These are phyloP conservation scores for Pasiphila rectangulata DNA, from an alignment of 2,888 invertebrate genomes.

Conservation along the genomic window DNA sequence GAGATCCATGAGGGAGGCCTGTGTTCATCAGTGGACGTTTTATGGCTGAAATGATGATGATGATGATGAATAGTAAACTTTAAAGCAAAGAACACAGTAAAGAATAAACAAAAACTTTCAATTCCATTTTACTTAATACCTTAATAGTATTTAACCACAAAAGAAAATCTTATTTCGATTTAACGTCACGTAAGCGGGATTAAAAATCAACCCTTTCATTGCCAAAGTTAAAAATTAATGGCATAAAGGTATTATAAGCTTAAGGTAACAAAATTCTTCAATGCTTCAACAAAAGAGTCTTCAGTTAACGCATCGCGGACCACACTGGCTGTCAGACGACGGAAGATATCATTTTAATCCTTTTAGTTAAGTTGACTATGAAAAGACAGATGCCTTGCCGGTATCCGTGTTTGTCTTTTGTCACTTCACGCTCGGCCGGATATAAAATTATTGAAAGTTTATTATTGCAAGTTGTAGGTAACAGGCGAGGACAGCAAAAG, in stretches of 20 bases:
- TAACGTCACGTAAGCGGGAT: conserved; percentile 67
- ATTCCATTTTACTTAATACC: background rate
- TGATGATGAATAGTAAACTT: too few relatives aligned
- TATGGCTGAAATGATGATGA: too few relatives aligned
- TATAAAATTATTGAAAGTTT: conserved; percentile 49
- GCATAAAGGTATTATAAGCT: conserved; percentile 79
- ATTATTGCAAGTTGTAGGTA: conserved; percentile 42
- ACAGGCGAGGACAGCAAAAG: conserved; percentile 10
- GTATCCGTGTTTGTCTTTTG: conserved; percentile 70
- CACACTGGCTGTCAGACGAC: conserved; percentile 77
- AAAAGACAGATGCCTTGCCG: conserved; percentile 74
- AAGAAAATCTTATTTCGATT: conserved; percentile 53
- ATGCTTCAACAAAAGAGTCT: conserved; percentile 65
- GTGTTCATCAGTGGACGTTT: too few relatives aligned
- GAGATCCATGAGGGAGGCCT: too few relatives aligned
- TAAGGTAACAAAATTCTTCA: conserved; percentile 73
- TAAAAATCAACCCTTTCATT: conserved; percentile 74
- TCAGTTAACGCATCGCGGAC: conserved; percentile 74
- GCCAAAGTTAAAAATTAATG: conserved; percentile 77
- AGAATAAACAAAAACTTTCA: conserved; percentile 2
- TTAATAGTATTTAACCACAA: too few relatives aligned
- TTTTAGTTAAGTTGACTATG: conserved; percentile 81
- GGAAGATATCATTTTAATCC: conserved; percentile 81
- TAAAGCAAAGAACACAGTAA: conserved; percentile 5
- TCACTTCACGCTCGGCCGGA: conserved; percentile 56